Conservation (phyloP, 2,797 vertebrate genomes). For the Schizopygopsis malacanthus region DNA sequence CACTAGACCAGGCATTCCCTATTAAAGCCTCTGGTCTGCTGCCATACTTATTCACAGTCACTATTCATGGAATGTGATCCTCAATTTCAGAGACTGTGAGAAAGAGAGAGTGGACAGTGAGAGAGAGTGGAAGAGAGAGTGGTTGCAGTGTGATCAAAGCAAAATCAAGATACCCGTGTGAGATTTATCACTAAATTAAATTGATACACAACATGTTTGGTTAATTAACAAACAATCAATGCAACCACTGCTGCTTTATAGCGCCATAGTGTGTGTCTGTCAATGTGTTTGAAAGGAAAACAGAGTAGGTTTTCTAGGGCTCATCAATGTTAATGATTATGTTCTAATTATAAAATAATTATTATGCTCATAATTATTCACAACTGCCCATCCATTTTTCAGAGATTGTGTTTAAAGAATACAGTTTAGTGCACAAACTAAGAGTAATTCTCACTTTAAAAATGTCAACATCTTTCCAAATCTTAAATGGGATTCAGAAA, state of each 20-base stretch:
- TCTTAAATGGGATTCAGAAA: background rate
- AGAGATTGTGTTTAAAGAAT: background rate
- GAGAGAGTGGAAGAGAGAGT: background rate
- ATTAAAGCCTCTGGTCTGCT: constrained; percentile 30
- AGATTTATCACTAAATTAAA: background rate
- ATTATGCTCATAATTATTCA: background rate
- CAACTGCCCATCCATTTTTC: background rate
- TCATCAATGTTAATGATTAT: background rate
- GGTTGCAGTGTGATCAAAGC: background rate
- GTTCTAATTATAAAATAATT: background rate
- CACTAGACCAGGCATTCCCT: constrained; percentile 14
- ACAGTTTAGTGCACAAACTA: background rate
- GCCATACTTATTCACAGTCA: constrained; percentile 22
- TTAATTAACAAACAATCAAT: background rate
- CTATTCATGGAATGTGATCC: constrained; percentile 1
- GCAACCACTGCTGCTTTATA: background rate
- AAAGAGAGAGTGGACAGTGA: background rate
- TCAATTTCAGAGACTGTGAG: constrained; percentile 6
- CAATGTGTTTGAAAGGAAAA: background rate
- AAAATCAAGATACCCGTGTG: background rate
- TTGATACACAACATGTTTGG: background rate
- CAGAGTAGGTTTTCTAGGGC: background rate
- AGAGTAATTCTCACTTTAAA: background rate
- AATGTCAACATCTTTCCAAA: background rate
- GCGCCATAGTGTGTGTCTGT: background rate